Base-by-base conservation (phyloP, 35 echinoderm and acorn worm genomes). In the Apostichopus japonicus region DNA sequence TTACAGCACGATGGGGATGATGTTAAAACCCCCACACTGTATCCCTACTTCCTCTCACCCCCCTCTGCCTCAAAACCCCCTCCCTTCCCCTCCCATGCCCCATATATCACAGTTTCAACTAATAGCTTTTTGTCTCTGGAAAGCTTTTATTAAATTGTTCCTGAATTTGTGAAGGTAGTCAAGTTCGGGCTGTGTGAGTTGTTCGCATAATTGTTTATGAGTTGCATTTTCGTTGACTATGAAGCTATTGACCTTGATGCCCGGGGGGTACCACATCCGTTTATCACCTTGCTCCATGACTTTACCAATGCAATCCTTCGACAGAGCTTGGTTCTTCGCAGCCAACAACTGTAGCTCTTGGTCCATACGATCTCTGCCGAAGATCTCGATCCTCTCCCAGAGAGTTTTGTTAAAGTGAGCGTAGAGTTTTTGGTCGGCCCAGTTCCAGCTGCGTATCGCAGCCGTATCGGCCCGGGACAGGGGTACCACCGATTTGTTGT, bases 171-270 rank as follows among this genome's bases (percentile, higher is more conserved):
- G 77, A 24, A 98, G 92, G 51, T 95, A 98, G 3, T 90, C 84
- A 21, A 95, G 79, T 91, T 98, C 96, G 0, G 96, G 96, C 33
- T 92, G 76, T 8, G 93, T 95, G 62, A 98, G 51, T 72, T 95
- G 96, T 11, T 92, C 92, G 65, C 96, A 98, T 11, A 98, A 65
- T 0, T 84, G 83, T 61, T 93, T 86, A 10, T 92, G 83, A 8
- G 78, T 59, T 7, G 96, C 96, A 8, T 79, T 55, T 22, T 90
- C 77, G 59, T 94, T 98, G 8, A 95, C 17, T 8, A 96, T 16
- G 14, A 94, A 92, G 86, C 93, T 94, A 23, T 96, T 91, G 14
- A 96, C 87, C 23, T 87, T 92, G 52, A 96, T 84, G 3, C 95
- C 93, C 2, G 10, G 21, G 14, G 95, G 95, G 52, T 92, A 93